Conservation (phyloP, 2,113 vertebrate species). For the Saguinus midas region DNA sequence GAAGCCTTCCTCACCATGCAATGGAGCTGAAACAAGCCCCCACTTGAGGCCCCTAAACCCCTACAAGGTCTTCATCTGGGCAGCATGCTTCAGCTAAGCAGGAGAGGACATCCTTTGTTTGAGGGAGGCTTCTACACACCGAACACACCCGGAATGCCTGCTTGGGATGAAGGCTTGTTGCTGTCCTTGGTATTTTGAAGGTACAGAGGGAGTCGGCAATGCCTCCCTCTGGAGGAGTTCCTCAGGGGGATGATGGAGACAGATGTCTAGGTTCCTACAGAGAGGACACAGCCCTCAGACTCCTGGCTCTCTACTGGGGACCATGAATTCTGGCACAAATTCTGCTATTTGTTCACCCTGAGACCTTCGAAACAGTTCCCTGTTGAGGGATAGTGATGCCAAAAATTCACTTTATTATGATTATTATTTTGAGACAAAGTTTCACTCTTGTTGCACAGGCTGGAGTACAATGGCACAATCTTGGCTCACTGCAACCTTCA, state of each 20-base stretch:
- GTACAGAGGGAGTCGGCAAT: too few relatives aligned
- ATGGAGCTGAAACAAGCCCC: too few relatives aligned
- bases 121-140: too few relatives aligned
- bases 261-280: background rate
- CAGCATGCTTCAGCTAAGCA: background rate
- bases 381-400: background rate
- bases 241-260: background rate
- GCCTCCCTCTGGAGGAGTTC: background rate
- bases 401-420: too few relatives aligned
- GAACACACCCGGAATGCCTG: background rate
- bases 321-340: background rate
- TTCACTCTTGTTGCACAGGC: too few relatives aligned
- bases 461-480: too few relatives aligned
- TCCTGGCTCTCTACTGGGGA: too few relatives aligned
- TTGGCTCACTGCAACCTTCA: too few relatives aligned
- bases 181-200: background rate
- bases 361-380: background rate
- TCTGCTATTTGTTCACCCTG: background rate
- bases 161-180: too few relatives aligned
- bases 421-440: background rate
- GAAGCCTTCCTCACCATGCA: background rate
- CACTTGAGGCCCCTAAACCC: fast-evolving
- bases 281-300: background rate
- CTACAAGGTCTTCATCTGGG: background rate
- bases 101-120: background rate